phyloP scores from a whole-genome alignment of 2,888 invertebrate genomes.

The Dicyrtomina minuta region DNA sequence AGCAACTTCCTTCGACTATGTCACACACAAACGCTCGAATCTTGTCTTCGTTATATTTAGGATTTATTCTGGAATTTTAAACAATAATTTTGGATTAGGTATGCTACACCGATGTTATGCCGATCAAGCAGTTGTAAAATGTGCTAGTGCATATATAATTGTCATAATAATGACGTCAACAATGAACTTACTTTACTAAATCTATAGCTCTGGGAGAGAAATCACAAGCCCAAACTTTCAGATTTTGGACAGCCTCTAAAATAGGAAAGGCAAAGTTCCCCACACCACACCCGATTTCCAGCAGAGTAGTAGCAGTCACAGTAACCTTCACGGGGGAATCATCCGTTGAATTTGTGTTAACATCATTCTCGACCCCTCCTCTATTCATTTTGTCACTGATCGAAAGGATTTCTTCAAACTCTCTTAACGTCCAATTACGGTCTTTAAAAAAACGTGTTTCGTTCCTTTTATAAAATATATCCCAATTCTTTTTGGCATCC shows the following conservation, averaged over 20 bases:
- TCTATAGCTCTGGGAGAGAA: constrained; percentile 88
- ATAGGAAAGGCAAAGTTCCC: constrained; percentile 95
- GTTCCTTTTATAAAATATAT: constrained; percentile 93
- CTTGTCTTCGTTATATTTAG: constrained; percentile 65
- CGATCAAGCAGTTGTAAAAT: too few relatives aligned
- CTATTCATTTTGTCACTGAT: background rate
- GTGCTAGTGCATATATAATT: background rate
- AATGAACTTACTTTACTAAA: constrained; percentile 66
- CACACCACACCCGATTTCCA: constrained; percentile 74
- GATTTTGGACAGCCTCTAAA: constrained; percentile 72
- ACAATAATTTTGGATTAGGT: background rate
- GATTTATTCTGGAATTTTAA: constrained; percentile 55
- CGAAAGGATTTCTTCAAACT: constrained; percentile 77
- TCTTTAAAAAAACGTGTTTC: constrained; percentile 91
- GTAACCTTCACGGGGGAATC: too few relatives aligned
- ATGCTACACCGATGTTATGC: too few relatives aligned
- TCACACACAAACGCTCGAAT: constrained; percentile 83
- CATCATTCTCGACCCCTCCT: background rate
- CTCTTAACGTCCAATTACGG: constrained; percentile 93
- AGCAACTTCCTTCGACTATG: constrained; percentile 70
- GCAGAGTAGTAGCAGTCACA: constrained; percentile 58
- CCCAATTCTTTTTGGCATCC: too few relatives aligned
- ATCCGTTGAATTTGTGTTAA: too few relatives aligned
- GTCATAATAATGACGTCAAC: background rate
- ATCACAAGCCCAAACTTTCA: constrained; percentile 84